Percentiles rank a stretch among this genome's conserved stretches.
Conservation (phyloP, 2,113 vertebrate genomes). For the Azemiops feae region DNA sequence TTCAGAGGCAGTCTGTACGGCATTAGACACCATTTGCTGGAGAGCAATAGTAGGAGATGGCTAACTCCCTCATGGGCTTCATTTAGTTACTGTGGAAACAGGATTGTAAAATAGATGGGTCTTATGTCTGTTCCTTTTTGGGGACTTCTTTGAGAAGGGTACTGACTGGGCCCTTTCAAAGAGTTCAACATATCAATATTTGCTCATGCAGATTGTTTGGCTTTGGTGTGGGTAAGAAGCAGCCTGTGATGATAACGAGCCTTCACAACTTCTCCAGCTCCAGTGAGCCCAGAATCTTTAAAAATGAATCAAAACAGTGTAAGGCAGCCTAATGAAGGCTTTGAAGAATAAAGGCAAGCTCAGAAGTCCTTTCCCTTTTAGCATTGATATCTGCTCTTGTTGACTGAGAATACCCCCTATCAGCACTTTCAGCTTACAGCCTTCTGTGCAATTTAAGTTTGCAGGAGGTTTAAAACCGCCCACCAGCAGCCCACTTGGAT, state of each 20-base stretch:
- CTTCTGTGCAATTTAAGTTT: conserved; percentile 29
- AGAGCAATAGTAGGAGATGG: neutral
- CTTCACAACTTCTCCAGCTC: conserved; percentile 37
- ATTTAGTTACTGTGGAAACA: neutral
- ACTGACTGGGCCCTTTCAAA: conserved; percentile 14
- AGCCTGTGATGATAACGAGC: conserved; percentile 28
- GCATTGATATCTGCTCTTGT: conserved; percentile 52
- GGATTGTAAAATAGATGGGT: neutral
- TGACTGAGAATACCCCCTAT: conserved; percentile 60
- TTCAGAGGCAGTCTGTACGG: neutral
- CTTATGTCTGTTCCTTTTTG: neutral
- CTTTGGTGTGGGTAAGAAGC: conserved; percentile 37
- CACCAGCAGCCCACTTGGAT: conserved; percentile 50
- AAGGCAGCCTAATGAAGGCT: conserved; percentile 59
- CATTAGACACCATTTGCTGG: neutral
- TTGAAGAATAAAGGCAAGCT: conserved; percentile 53
- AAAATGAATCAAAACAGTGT: conserved; percentile 58
- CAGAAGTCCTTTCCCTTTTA: conserved; percentile 54
- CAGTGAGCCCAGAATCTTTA: conserved; percentile 46
- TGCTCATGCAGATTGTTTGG: conserved; percentile 34
- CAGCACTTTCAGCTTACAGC: conserved; percentile 63
- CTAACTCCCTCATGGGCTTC: neutral
- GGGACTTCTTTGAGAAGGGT: neutral
- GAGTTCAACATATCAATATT: conserved; percentile 31
- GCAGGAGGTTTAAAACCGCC: conserved; percentile 55